Conservation (phyloP, 1,140 invertebrate genomes). For the Eriocheir sinensis region DNA sequence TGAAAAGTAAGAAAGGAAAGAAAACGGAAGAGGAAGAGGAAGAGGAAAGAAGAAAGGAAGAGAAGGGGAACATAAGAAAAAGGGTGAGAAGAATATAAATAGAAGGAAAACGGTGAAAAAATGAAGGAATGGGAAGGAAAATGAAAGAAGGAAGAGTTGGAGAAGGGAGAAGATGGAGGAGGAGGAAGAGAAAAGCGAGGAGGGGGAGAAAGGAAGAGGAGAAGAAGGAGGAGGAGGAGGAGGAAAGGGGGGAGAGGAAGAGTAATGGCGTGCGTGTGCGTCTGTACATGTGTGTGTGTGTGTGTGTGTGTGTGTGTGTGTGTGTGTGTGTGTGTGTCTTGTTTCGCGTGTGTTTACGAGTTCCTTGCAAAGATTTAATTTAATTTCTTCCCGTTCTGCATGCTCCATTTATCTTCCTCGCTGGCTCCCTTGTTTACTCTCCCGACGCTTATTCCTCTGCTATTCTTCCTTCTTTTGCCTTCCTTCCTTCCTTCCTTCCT, state of each 20-base stretch:
- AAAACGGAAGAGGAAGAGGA: too few species aligned
- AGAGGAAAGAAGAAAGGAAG: too few species aligned
- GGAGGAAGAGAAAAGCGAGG: too few species aligned
- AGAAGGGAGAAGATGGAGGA: too few species aligned
- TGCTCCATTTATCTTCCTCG: not conserved
- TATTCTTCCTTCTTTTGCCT: too few species aligned
- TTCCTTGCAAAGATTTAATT: not conserved
- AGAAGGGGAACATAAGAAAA: too few species aligned
- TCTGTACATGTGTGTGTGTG: slow-evolving; percentile 12
- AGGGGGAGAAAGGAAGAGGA: too few species aligned
- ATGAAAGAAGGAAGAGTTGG: not conserved
- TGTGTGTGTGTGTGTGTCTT: not conserved
- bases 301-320: slow-evolving; percentile 14
- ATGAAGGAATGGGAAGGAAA: not conserved
- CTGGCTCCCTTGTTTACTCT: not conserved
- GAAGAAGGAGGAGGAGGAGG: not conserved
- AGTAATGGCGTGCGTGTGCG: slow-evolving; percentile 4
- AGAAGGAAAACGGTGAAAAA: too few species aligned
- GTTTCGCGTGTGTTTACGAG: not conserved
- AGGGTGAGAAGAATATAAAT: too few species aligned
- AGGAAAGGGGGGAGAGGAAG: not conserved
- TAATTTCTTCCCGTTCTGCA: not conserved
- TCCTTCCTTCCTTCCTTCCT: not conserved
- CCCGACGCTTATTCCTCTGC: too few species aligned
- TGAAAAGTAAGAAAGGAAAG: too few species aligned